Evolutionary conservation across 2,113 vertebrate species (phyloP).

Genomic region (Dermatemys mawii): DNA sequence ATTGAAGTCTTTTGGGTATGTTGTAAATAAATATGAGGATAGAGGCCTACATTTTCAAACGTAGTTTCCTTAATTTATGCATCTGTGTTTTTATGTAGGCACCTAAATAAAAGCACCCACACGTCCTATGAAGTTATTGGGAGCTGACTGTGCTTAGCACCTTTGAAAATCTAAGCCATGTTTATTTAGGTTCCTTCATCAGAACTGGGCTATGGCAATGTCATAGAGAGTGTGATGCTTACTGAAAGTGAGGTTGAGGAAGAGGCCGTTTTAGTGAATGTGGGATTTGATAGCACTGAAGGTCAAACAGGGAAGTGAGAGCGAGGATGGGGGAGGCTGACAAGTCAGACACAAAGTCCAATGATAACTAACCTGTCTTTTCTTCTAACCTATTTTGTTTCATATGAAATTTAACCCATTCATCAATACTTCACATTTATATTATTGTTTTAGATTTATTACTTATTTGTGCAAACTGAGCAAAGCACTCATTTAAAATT

Average conservation of each 20-base stretch:
- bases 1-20: neutral
- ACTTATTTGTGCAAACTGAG: neutral
- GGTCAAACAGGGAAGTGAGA: neutral
- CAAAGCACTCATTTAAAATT: neutral
- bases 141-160: neutral
- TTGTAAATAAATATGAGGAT: conserved; percentile 29
- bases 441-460: neutral
- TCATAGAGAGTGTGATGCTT: neutral
- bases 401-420: neutral
- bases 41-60: neutral
- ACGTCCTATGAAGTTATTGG: conserved; percentile 34
- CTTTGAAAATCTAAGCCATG: neutral
- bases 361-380: neutral
- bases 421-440: neutral
- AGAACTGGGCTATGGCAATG: neutral
- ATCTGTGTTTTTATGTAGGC: conserved; percentile 16
- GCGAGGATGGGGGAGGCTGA: neutral
- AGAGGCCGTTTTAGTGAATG: neutral
- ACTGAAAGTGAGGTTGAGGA: neutral
- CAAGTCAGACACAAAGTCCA: neutral
- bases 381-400: neutral
- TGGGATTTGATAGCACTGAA: neutral
- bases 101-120: conserved; percentile 4
- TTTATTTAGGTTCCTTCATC: conserved; percentile 25
- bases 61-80: neutral